Percentiles rank a stretch among this genome's conserved stretches.
Evolutionary conservation across 2,888 invertebrate genomes (phyloP).

Genomic region (Orchestes rusci): DNA sequence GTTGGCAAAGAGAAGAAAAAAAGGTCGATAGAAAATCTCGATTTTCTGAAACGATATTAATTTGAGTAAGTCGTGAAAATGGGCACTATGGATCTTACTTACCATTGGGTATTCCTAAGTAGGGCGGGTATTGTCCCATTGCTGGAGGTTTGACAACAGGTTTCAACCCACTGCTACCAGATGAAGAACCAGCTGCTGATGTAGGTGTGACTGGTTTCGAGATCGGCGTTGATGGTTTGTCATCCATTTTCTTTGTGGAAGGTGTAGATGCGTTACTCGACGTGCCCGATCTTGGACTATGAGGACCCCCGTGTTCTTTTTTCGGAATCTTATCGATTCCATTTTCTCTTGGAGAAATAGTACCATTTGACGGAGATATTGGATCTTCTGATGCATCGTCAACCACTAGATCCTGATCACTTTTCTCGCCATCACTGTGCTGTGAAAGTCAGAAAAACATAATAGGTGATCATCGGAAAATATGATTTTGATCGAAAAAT

Average conservation of each 20-base stretch:
- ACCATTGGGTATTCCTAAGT: slow-evolving; percentile 47
- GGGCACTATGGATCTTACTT: background rate
- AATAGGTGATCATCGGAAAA: no score
- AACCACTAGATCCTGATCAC: slow-evolving; percentile 88
- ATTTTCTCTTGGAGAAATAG: slow-evolving; percentile 84
- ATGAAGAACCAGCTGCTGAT: slow-evolving; percentile 48
- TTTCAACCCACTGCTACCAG: slow-evolving; percentile 47
- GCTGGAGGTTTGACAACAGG: slow-evolving; percentile 49
- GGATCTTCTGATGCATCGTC: slow-evolving; percentile 92
- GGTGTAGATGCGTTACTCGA: slow-evolving; percentile 89
- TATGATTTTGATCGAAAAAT: no score
- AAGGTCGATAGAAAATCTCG: no score
- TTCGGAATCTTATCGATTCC: slow-evolving; percentile 75
- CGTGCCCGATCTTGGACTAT: slow-evolving; percentile 68
- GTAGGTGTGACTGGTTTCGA: slow-evolving; percentile 87
- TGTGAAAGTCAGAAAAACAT: no score
- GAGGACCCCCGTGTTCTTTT: slow-evolving; percentile 66
- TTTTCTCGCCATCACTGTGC: slow-evolving; percentile 79
- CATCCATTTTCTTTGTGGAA: slow-evolving; percentile 78
- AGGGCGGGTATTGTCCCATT: slow-evolving; percentile 56
- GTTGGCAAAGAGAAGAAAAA: no score
- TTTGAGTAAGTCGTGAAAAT: background rate
- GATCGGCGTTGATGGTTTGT: slow-evolving; percentile 85
- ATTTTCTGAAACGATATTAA: background rate
- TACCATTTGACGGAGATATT: slow-evolving; percentile 76